Conservation (phyloP, 2,113 vertebrate genomes). For the Gavia stellata region DNA sequence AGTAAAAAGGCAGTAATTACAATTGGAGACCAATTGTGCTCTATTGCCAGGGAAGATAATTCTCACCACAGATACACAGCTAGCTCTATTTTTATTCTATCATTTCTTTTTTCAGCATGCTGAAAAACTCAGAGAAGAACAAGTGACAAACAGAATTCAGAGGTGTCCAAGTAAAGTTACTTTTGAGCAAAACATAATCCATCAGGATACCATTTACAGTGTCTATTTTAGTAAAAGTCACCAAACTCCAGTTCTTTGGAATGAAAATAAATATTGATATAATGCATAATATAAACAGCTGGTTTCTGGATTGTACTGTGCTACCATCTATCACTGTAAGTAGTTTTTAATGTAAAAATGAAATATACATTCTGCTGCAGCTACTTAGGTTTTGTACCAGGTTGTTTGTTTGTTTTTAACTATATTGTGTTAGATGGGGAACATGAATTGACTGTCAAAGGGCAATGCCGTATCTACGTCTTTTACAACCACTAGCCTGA, state of each 20-base stretch:
- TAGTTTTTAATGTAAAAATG: conserved; percentile 36
- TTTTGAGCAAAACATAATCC: not conserved
- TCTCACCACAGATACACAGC: conserved; percentile 1
- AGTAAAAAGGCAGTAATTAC: conserved; percentile 13
- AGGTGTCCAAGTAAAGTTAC: conserved; percentile 27
- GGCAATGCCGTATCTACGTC: fast-evolving
- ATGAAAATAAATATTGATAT: conserved; percentile 50
- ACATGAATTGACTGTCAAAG: not conserved
- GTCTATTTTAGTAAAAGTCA: conserved; percentile 16
- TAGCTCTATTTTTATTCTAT: conserved; percentile 43
- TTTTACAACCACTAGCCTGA: not conserved
- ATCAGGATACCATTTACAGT: not conserved
- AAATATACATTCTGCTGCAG: conserved; percentile 1
- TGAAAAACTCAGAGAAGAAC: conserved; percentile 7
- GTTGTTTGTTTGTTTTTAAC: not conserved
- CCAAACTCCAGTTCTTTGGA: not conserved
- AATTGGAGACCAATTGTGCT: not conserved
- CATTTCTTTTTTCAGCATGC: conserved; percentile 14
- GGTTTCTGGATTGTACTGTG: not conserved
- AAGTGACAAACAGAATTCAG: conserved; percentile 28
- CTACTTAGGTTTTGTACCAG: not conserved
- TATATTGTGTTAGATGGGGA: not conserved
- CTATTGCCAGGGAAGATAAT: conserved; percentile 18
- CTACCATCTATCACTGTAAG: conserved; percentile 14
- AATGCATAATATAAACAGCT: not conserved